Evolutionary conservation across 2,888 invertebrate species (phyloP).

Genomic region (Sinopyrophorus schimmeli): DNA sequence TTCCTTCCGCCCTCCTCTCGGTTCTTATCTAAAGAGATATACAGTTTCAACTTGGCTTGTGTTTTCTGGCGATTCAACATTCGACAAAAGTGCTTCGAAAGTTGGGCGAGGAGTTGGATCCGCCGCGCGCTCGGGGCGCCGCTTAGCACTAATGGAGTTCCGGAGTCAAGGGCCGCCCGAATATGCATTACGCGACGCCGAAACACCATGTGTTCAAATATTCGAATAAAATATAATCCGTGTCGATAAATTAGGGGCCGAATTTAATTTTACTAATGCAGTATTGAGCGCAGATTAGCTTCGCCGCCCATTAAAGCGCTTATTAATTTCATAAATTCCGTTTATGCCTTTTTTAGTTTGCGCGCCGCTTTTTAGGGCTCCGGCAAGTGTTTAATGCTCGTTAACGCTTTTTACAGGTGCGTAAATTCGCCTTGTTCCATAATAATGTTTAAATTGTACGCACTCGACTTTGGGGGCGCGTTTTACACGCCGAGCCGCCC

Average conservation of each 20-base stretch:
- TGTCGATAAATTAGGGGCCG: constrained; percentile 35
- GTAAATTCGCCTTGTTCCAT: constrained; percentile 15
- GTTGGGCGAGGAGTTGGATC: constrained; percentile 30
- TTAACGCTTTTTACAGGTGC: constrained; percentile 28
- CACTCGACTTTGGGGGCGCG: no score
- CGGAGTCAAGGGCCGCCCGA: constrained; percentile 31
- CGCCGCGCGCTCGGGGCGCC: constrained; percentile 33
- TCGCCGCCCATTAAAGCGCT: constrained; percentile 44
- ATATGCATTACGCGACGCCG: constrained; percentile 31
- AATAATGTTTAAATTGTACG: constrained; percentile 12
- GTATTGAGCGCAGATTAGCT: constrained; percentile 29
- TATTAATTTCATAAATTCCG: constrained; percentile 52
- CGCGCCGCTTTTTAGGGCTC: constrained; percentile 16
- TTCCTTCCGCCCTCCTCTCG: no score
- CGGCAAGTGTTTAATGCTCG: constrained; percentile 27
- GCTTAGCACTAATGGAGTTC: constrained; percentile 37
- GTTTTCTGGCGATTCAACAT: constrained; percentile 20
- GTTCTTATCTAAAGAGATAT: constrained; percentile 15
- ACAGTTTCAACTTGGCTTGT: constrained; percentile 14
- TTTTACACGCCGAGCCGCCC: not conserved
- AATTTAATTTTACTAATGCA: constrained; percentile 37
- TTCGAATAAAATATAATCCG: constrained; percentile 35
- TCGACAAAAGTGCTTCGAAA: constrained; percentile 25
- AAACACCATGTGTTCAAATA: constrained; percentile 37
- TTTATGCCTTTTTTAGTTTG: constrained; percentile 27